These are phyloP conservation scores for Thaumatotibia leucotreta DNA, from an alignment of 1,140 invertebrate genomes.

Conservation along the genomic window DNA sequence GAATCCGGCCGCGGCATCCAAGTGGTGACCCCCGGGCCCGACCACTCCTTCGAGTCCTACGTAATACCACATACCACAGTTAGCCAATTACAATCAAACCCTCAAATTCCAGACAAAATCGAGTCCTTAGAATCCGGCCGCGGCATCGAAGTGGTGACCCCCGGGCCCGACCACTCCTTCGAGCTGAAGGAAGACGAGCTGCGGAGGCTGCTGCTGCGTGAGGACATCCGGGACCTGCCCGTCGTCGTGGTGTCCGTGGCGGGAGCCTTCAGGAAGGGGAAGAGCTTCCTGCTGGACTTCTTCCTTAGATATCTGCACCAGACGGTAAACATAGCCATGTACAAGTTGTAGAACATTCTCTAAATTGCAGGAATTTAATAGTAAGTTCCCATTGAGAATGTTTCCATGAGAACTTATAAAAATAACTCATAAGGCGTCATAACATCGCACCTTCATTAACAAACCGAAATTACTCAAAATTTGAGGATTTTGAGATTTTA, in stretches of 20 bases:
- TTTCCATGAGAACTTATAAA: too few relatives aligned
- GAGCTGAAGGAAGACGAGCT: slow-evolving; percentile 93
- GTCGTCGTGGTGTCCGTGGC: slow-evolving; percentile 97
- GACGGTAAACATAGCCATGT: too few relatives aligned
- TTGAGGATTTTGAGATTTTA: too few relatives aligned
- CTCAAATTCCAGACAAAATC: neutral
- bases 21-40: slow-evolving; percentile 89
- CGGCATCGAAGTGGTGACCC: slow-evolving; percentile 90
- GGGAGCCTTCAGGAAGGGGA: slow-evolving; percentile 98
- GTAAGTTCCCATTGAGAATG: too few relatives aligned
- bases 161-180: slow-evolving; percentile 93
- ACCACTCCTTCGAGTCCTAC: too few relatives aligned
- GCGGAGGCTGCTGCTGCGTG: slow-evolving; percentile 86
- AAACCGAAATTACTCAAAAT: too few relatives aligned
- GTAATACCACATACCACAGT: too few relatives aligned
- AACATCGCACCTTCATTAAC: too few relatives aligned
- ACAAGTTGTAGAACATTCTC: too few relatives aligned
- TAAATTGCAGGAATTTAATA: too few relatives aligned
- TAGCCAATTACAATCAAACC: neutral
- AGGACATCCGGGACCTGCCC: slow-evolving; percentile 75
- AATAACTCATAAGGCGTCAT: too few relatives aligned
- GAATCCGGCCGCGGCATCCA: slow-evolving; percentile 80
- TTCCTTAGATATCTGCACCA: slow-evolving; percentile 91
- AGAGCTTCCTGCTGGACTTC: slow-evolving; percentile 95
- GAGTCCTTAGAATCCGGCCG: slow-evolving; percentile 23